phyloP scores from a whole-genome alignment of 2,113 vertebrate species.

The Campylomormyrus tamandua region DNA sequence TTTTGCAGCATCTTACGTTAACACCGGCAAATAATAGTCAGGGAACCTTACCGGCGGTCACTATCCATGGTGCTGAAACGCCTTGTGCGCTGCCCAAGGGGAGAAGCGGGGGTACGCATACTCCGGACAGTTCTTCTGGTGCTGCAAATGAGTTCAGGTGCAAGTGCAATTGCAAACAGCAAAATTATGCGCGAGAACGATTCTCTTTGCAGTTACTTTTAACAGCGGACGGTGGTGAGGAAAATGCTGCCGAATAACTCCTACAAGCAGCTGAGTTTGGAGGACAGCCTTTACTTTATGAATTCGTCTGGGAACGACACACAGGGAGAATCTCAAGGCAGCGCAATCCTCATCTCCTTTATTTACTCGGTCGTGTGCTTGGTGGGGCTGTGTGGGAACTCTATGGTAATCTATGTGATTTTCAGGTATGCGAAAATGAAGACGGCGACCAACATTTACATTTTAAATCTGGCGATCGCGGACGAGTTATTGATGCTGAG shows the following conservation, averaged over 20 bases:
- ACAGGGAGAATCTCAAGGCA: slow-evolving; percentile 68
- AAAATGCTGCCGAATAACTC: slow-evolving; percentile 51
- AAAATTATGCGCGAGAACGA: slow-evolving; percentile 11
- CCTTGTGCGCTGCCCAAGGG: slow-evolving; percentile 23
- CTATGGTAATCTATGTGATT: slow-evolving; percentile 86
- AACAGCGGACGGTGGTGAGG: not conserved
- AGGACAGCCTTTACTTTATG: slow-evolving; percentile 48
- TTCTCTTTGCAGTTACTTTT: not conserved
- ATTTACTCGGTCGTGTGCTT: slow-evolving; percentile 84
- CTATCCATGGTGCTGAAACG: slow-evolving; percentile 38
- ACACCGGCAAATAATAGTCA: slow-evolving; percentile 29
- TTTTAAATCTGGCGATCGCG: slow-evolving; percentile 79
- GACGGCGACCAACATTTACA: slow-evolving; percentile 86
- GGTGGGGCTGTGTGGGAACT: slow-evolving; percentile 80
- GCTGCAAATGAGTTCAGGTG: not conserved
- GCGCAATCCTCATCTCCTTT: slow-evolving; percentile 82
- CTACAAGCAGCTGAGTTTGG: slow-evolving; percentile 32
- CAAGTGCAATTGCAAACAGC: slow-evolving; percentile 10
- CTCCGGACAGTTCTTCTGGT: slow-evolving; percentile 11
- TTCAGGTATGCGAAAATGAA: slow-evolving; percentile 89
- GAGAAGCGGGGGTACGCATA: slow-evolving; percentile 23
- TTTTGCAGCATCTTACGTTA: slow-evolving; percentile 63
- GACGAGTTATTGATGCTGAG: slow-evolving; percentile 86
- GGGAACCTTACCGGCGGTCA: slow-evolving; percentile 20
- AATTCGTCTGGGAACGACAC: slow-evolving; percentile 67